Evolutionary conservation across 2,888 invertebrate species (phyloP).

Genomic region (Nysson spinosus): DNA sequence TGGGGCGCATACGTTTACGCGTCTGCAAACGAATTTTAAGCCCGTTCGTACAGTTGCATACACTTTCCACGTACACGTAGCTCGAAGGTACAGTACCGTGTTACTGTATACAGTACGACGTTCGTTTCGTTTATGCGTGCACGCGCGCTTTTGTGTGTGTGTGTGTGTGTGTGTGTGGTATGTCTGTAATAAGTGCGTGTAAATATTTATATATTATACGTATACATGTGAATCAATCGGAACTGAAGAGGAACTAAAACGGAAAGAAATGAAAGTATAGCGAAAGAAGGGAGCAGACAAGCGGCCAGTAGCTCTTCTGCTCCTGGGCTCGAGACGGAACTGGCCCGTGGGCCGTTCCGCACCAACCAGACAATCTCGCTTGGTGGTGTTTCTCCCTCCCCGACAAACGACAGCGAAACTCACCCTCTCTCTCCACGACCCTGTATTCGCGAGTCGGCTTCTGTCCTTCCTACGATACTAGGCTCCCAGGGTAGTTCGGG

Average conservation of each 20-base stretch:
- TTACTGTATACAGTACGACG: slow-evolving; percentile 16
- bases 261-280: slow-evolving; percentile 76
- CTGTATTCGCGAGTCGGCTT: no score
- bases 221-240: slow-evolving; percentile 70
- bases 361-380: slow-evolving; percentile 66
- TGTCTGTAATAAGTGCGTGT: slow-evolving; percentile 2
- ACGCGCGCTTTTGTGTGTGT: slow-evolving; percentile 8
- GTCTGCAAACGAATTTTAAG: no score
- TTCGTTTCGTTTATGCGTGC: slow-evolving; percentile 14
- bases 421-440: slow-evolving; percentile 73
- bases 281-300: slow-evolving; percentile 79
- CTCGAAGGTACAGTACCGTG: no score
- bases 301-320: slow-evolving; percentile 81
- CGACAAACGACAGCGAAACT: no score
- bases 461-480: slow-evolving; percentile 60
- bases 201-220: slow-evolving; percentile 31
- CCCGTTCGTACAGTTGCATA: no score
- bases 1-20: no score
- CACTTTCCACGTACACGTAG: no score
- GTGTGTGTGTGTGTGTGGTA: slow-evolving; percentile 8
- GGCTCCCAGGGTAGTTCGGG: slow-evolving; percentile 64
- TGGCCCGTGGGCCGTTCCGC: slow-evolving; percentile 65
- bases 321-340: slow-evolving; percentile 79
- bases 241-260: slow-evolving; percentile 74
- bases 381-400: slow-evolving; percentile 64